Conservation (phyloP, 2,888 invertebrate species). For the Dryobotodes eremita region DNA sequence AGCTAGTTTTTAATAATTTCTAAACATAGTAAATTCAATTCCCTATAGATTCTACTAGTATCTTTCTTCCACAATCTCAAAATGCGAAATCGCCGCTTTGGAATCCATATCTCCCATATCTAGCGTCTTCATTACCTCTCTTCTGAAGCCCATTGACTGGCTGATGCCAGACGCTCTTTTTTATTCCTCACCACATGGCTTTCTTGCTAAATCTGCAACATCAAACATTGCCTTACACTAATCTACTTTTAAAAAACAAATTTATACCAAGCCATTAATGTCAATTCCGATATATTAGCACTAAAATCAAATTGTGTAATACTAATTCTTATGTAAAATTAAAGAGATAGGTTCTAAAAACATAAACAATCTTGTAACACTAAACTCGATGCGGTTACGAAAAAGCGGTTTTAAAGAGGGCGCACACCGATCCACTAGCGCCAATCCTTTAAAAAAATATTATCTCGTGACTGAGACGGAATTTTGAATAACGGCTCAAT, state of each 20-base stretch:
- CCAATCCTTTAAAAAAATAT: too few species aligned
- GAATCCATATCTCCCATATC: neutral
- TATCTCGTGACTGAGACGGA: too few species aligned
- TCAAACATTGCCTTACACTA: neutral
- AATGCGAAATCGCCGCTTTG: neutral
- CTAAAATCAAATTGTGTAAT: slow-evolving; percentile 11
- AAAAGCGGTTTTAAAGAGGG: slow-evolving; percentile 12
- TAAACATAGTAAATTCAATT: neutral
- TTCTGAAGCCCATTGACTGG: neutral
- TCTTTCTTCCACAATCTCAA: neutral
- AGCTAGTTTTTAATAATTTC: neutral
- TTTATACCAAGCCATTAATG: neutral
- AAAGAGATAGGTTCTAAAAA: neutral
- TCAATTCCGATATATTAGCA: slow-evolving; percentile 2
- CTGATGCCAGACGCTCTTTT: neutral
- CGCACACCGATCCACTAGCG: too few species aligned
- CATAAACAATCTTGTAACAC: neutral
- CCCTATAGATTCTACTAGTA: neutral
- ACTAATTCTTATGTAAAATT: neutral
- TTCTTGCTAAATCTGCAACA: neutral
- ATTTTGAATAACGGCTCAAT: too few species aligned
- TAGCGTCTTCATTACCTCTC: neutral
- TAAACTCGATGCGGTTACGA: slow-evolving; percentile 1
- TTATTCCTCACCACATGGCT: neutral
- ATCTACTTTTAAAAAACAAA: neutral